Evolutionary conservation across 1,140 invertebrate genomes (phyloP).

Genomic region (Hycleus cichorii): DNA sequence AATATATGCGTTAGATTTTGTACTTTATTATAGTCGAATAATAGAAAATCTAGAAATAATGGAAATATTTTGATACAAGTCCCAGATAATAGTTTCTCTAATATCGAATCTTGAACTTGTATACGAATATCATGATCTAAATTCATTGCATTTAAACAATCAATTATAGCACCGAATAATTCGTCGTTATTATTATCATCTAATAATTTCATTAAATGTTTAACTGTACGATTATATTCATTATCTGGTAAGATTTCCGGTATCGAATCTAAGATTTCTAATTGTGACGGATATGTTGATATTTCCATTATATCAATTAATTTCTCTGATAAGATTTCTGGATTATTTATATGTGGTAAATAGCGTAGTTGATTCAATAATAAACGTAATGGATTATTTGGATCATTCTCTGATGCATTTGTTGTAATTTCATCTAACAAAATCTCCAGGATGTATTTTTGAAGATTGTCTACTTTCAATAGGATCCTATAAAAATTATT

Average conservation of each 20-base stretch:
- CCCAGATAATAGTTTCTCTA: constrained; percentile 21
- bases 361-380: constrained; percentile 32
- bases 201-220: constrained; percentile 28
- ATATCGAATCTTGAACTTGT: constrained; percentile 30
- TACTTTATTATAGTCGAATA: constrained; percentile 21
- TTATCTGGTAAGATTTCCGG: constrained; percentile 36
- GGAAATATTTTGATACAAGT: constrained; percentile 28
- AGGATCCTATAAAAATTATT: constrained; percentile 34
- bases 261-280: constrained; percentile 36
- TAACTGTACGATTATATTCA: constrained; percentile 26
- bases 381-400: constrained; percentile 26
- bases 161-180: constrained; percentile 30
- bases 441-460: constrained; percentile 40
- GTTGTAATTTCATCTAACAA: constrained; percentile 40
- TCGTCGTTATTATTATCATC: constrained; percentile 23
- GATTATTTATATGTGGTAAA: constrained; percentile 31
- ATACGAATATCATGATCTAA: constrained; percentile 21
- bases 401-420: constrained; percentile 22
- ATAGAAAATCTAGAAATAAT: constrained; percentile 33
- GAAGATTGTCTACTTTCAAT: constrained; percentile 41
- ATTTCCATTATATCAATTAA: constrained; percentile 36
- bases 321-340: constrained; percentile 21
- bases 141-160: constrained; percentile 32
- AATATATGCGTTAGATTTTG: constrained; percentile 15
- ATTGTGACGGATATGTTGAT: constrained; percentile 25